phyloP scores from a whole-genome alignment of 2,888 invertebrate genomes.

The Mamestra brassicae region DNA sequence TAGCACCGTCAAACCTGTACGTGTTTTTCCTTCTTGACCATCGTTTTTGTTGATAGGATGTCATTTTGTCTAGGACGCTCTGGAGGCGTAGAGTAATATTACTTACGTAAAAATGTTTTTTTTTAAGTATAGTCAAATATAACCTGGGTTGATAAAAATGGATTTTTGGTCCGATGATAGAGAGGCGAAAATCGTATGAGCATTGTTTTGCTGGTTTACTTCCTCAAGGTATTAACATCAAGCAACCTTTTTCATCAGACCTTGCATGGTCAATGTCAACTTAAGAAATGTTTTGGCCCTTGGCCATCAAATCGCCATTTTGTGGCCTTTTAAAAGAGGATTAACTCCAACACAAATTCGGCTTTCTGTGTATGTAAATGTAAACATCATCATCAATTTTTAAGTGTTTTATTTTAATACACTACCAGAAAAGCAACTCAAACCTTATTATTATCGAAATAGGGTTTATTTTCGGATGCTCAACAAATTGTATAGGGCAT shows the following conservation, averaged over 20 bases:
- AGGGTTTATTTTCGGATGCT: slow-evolving; percentile 73
- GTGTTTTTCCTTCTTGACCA: not conserved
- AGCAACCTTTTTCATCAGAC: not conserved
- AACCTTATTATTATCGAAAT: slow-evolving; percentile 61
- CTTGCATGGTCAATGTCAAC: slow-evolving; percentile 21
- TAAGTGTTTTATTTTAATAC: slow-evolving; percentile 33
- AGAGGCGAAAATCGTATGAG: no score
- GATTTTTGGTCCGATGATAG: no score
- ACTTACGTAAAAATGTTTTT: no score
- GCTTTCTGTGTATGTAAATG: slow-evolving; percentile 29
- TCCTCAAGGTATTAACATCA: not conserved
- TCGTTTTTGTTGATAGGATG: no score
- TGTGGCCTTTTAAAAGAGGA: slow-evolving; percentile 14
- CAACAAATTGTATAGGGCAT: slow-evolving; percentile 79
- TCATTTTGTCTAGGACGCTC: no score
- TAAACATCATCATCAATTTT: slow-evolving; percentile 41
- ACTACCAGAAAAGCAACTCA: slow-evolving; percentile 39
- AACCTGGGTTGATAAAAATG: no score
- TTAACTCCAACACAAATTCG: slow-evolving; percentile 30
- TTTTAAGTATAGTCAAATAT: no score
- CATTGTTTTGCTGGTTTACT: not conserved
- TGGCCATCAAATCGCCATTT: slow-evolving; percentile 11
- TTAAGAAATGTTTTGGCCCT: not conserved
- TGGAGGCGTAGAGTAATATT: no score
- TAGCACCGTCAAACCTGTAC: not conserved